phyloP scores from a whole-genome alignment of 2,888 invertebrate species.

The Saturnia japonica region DNA sequence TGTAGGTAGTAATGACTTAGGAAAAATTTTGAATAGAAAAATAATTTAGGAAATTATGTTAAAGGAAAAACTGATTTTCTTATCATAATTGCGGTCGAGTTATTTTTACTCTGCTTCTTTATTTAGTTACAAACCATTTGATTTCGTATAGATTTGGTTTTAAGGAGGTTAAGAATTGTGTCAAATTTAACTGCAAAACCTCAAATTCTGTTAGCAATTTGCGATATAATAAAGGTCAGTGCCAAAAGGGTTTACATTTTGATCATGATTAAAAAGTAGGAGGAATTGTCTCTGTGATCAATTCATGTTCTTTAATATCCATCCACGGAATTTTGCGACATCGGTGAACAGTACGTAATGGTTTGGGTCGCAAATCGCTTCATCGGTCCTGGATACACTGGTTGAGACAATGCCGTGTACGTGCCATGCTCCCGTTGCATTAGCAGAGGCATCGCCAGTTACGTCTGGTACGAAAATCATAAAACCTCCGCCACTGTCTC shows the following conservation, averaged over 20 bases:
- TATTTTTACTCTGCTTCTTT: too few species aligned
- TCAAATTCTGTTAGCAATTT: too few species aligned
- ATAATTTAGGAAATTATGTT: background rate
- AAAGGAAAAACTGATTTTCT: background rate
- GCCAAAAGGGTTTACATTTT: too few species aligned
- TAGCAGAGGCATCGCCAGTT: conserved; percentile 28
- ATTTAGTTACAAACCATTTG: too few species aligned
- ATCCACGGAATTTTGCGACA: conserved; percentile 47
- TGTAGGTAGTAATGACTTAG: background rate
- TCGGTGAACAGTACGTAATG: conserved; percentile 75
- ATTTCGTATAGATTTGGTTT: too few species aligned
- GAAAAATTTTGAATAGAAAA: conserved; percentile 4
- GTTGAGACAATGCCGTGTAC: conserved; percentile 55
- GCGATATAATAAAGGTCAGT: too few species aligned
- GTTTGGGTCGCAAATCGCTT: conserved; percentile 61
- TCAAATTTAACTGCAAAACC: too few species aligned
- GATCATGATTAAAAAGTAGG: too few species aligned
- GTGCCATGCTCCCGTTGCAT: conserved; percentile 47
- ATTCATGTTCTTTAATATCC: conserved; percentile 42
- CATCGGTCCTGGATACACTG: conserved; percentile 39
- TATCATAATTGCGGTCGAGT: background rate
- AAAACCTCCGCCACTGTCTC: conserved; percentile 78
- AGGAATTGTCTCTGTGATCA: background rate
- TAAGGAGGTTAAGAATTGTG: too few species aligned
- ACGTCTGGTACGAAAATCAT: conserved; percentile 54